Conservation (phyloP, 1,140 invertebrate genomes). For the Lepidurus apus region DNA sequence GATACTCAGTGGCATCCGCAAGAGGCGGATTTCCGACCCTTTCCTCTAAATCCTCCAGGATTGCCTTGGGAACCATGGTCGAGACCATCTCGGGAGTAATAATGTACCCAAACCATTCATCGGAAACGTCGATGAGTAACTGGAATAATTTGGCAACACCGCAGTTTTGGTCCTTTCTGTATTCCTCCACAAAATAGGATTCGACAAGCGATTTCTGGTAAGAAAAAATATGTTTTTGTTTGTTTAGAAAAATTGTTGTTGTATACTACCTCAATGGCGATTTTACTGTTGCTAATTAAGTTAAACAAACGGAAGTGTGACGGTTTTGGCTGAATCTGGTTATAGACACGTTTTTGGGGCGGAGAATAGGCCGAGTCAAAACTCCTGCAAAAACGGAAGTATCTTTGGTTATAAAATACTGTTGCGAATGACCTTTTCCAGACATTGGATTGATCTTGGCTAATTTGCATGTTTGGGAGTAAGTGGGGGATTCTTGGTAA, state of each 20-base stretch:
- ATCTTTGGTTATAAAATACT: too few species aligned
- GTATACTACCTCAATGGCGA: not conserved
- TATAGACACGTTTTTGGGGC: not conserved
- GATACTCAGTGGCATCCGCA: not conserved
- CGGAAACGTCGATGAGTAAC: not conserved
- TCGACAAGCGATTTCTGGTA: not conserved
- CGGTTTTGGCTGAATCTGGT: not conserved
- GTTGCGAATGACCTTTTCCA: too few species aligned
- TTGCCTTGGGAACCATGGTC: not conserved
- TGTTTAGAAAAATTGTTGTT: not conserved
- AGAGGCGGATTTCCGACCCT: not conserved
- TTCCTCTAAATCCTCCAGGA: not conserved
- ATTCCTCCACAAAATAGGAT: not conserved
- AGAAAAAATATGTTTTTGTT: not conserved
- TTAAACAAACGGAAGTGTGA: not conserved
- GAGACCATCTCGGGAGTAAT: not conserved
- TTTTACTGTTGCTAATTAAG: not conserved
- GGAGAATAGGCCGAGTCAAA: not conserved
- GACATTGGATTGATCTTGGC: too few species aligned
- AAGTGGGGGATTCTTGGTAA: too few species aligned
- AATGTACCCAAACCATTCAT: not conserved
- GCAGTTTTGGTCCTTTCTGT: not conserved
- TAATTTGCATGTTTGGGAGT: too few species aligned
- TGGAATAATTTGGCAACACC: not conserved
- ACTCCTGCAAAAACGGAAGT: not conserved